Percentiles rank a stretch among this genome's conserved stretches.
Conservation (phyloP, 2,888 invertebrate species). For the Agriopis aurantiaria region DNA sequence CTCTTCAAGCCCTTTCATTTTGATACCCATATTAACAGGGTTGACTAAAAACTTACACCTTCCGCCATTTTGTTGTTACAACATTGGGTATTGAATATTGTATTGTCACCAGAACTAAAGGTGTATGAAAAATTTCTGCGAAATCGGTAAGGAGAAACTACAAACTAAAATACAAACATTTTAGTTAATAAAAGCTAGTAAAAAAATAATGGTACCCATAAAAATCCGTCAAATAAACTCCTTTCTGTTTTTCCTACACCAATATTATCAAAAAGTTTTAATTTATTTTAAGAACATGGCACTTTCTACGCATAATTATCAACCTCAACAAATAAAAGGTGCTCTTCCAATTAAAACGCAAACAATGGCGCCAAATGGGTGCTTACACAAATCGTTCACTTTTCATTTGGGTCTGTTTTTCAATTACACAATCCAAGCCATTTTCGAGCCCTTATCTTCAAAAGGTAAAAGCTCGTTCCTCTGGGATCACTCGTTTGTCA, state of each 20-base stretch:
- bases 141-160: too few species aligned
- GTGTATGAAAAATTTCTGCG: too few species aligned
- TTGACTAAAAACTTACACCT: too few species aligned
- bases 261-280: neutral
- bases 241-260: neutral
- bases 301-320: slow-evolving; percentile 1
- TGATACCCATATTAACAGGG: too few species aligned
- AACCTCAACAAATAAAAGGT: slow-evolving; percentile 19
- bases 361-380: slow-evolving; percentile 27
- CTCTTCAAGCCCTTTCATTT: too few species aligned
- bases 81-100: too few species aligned
- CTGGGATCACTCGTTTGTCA: slow-evolving; percentile 52
- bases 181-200: too few species aligned
- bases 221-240: neutral
- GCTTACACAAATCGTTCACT: slow-evolving; percentile 33
- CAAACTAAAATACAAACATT: too few species aligned
- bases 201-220: too few species aligned
- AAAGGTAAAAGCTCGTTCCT: slow-evolving; percentile 45
- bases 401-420: slow-evolving; percentile 39
- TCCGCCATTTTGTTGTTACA: too few species aligned
- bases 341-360: slow-evolving; percentile 22
- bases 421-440: slow-evolving; percentile 42
- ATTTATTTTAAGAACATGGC: slow-evolving; percentile 1
- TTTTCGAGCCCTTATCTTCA: slow-evolving; percentile 39
- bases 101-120: too few species aligned